phyloP scores from a whole-genome alignment of 1,140 invertebrate genomes.

The Penaeus vannamei region DNA sequence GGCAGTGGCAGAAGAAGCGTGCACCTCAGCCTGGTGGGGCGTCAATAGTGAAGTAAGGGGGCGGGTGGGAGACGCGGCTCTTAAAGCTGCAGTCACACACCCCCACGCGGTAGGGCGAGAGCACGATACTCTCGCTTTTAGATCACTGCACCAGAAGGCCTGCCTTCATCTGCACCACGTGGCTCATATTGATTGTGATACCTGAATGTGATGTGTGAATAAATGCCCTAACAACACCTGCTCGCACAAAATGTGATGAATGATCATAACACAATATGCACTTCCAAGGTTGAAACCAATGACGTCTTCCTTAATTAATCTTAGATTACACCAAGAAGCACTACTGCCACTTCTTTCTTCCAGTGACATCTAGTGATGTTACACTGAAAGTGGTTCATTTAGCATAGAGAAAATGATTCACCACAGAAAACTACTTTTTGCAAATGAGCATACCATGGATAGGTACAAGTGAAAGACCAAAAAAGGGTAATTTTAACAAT shows the following conservation, averaged over 20 bases:
- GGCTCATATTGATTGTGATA: constrained; percentile 65
- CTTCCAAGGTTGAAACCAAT: constrained; percentile 43
- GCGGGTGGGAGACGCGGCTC: constrained; percentile 58
- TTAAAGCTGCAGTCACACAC: constrained; percentile 64
- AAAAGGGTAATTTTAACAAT: too few species aligned
- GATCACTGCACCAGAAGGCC: constrained; percentile 22
- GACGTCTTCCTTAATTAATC: constrained; percentile 60
- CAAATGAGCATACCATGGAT: not conserved
- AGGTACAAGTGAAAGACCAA: too few species aligned
- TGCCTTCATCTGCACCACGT: constrained; percentile 49
- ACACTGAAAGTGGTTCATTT: constrained; percentile 7
- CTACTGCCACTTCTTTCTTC: constrained; percentile 55
- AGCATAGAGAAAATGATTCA: not conserved
- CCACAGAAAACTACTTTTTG: not conserved
- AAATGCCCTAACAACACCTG: constrained; percentile 61
- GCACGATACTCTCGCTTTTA: constrained; percentile 52
- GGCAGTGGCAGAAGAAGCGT: constrained; percentile 58
- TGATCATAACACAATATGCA: constrained; percentile 51
- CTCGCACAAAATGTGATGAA: constrained; percentile 50
- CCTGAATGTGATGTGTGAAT: constrained; percentile 65
- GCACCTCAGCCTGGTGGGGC: constrained; percentile 64
- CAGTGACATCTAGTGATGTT: constrained; percentile 38
- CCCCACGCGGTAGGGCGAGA: constrained; percentile 54
- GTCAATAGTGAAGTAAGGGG: constrained; percentile 65
- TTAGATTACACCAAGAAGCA: constrained; percentile 44